Conservation (phyloP, 2,113 vertebrate genomes). For the Emberiza fucata region DNA sequence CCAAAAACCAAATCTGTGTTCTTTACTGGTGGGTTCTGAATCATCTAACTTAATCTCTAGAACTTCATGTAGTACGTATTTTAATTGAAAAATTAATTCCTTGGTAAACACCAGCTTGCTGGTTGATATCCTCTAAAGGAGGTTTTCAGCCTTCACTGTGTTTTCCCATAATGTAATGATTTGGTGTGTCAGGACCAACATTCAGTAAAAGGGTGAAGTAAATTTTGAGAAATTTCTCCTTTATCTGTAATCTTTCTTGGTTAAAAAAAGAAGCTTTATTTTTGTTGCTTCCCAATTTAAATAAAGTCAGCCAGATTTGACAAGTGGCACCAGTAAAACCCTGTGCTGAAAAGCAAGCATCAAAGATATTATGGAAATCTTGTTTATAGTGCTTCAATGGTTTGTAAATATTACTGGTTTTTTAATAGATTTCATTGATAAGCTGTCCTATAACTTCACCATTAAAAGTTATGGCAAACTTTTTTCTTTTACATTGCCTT, state of each 20-base stretch:
- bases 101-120: background rate
- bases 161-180: background rate
- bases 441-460: background rate
- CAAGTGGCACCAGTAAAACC: background rate
- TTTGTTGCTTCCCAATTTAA: background rate
- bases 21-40: background rate
- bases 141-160: background rate
- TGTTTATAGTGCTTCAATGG: background rate
- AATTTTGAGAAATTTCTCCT: background rate
- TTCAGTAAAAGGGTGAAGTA: background rate
- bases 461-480: background rate
- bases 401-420: background rate
- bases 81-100: background rate
- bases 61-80: background rate
- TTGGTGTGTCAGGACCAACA: background rate
- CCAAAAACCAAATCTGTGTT: background rate
- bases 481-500: background rate
- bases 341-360: background rate
- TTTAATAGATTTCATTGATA: background rate
- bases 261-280: background rate
- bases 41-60: background rate
- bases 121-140: background rate
- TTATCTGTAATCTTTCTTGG: background rate
- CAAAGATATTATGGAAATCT: background rate
- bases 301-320: background rate